Conservation (phyloP, 2,113 vertebrate species). For the Cyphomyrus discorhynchus region DNA sequence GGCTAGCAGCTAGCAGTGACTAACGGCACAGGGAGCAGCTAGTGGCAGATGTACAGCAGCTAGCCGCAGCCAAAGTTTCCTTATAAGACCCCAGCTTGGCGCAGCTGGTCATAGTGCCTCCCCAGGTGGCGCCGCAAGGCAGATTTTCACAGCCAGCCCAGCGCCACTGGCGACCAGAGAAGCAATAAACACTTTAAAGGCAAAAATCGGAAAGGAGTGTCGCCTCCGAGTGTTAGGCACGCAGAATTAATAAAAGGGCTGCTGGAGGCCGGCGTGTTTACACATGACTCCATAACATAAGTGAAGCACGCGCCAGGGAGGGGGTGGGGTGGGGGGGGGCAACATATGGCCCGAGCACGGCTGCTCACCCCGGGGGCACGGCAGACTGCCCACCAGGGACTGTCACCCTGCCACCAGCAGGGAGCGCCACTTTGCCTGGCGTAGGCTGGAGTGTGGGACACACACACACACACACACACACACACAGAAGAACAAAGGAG, state of each 20-base stretch:
- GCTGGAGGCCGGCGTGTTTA: slow-evolving; percentile 61
- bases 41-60: neutral
- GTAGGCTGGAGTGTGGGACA: neutral
- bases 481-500: neutral
- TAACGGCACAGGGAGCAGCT: neutral
- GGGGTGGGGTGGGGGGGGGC: slow-evolving; percentile 40
- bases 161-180: slow-evolving; percentile 45
- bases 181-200: slow-evolving; percentile 74
- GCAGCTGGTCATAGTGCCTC: neutral
- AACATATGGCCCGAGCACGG: slow-evolving; percentile 64
- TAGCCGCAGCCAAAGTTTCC: neutral
- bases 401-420: slow-evolving; percentile 43
- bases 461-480: neutral
- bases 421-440: neutral
- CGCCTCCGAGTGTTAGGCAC: slow-evolving; percentile 40
- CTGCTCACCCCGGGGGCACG: slow-evolving; percentile 51
- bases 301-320: slow-evolving; percentile 51
- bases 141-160: slow-evolving; percentile 37
- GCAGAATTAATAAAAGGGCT: slow-evolving; percentile 66
- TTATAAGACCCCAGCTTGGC: neutral
- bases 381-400: slow-evolving; percentile 60
- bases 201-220: slow-evolving; percentile 67
- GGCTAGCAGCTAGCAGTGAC: neutral
- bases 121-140: slow-evolving; percentile 11
- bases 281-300: slow-evolving; percentile 60